These are phyloP conservation scores for Bubo bubo DNA, from an alignment of 2,113 vertebrate genomes.

Conservation along the genomic window DNA sequence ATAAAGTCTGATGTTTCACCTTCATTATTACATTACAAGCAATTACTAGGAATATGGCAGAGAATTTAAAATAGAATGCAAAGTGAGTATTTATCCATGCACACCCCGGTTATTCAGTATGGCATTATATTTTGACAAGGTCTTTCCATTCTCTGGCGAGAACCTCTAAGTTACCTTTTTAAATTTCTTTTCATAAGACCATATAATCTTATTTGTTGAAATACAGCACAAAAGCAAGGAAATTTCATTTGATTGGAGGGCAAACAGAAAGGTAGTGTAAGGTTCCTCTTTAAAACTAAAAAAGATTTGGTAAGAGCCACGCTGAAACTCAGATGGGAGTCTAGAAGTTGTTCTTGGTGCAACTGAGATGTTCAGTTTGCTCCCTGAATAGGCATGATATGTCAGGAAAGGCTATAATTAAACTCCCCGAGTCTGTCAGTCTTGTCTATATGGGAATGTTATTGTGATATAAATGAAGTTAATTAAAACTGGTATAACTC, in stretches of 20 bases:
- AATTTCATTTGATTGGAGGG: not conserved
- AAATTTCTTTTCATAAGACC: not conserved
- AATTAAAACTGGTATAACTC: not conserved
- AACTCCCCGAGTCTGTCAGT: not conserved
- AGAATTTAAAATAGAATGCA: not conserved
- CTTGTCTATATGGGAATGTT: not conserved
- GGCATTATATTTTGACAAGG: not conserved
- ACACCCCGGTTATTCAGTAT: not conserved
- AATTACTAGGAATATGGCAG: not conserved
- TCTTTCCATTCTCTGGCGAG: not conserved
- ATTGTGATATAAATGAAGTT: not conserved
- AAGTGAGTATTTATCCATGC: not conserved
- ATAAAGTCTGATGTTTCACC: not conserved
- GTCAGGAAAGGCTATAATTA: constrained; percentile 32
- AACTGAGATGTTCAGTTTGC: not conserved
- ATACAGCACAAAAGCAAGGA: not conserved
- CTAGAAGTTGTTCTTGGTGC: not conserved
- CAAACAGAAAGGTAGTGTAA: not conserved
- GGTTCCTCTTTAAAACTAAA: not conserved
- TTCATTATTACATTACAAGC: not conserved
- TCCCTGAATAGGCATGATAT: not conserved
- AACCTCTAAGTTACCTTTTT: not conserved
- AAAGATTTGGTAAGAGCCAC: not conserved
- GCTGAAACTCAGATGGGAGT: not conserved
- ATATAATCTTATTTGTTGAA: not conserved